These are phyloP conservation scores for Distichodus sexfasciatus DNA, from an alignment of 2,797 vertebrate genomes.

Conservation along the genomic window DNA sequence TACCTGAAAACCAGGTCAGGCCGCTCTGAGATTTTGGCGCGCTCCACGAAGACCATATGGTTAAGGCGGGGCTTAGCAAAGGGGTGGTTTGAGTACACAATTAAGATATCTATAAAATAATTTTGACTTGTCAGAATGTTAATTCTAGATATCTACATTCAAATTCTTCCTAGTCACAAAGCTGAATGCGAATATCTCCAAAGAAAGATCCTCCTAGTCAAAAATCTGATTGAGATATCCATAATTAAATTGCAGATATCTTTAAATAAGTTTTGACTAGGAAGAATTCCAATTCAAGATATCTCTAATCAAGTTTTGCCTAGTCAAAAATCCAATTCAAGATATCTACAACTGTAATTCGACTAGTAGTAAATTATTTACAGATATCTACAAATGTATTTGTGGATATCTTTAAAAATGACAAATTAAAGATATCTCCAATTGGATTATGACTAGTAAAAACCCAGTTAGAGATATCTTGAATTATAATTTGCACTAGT, in stretches of 20 bases:
- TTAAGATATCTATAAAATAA: neutral
- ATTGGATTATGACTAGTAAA: neutral
- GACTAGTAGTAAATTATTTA: neutral
- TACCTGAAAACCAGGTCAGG: neutral
- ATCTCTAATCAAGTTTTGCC: neutral
- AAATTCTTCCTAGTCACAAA: neutral
- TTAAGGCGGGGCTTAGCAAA: neutral
- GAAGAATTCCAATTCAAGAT: too few relatives aligned
- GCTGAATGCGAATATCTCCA: neutral
- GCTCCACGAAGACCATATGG: neutral
- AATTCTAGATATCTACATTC: neutral
- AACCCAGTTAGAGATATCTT: neutral
- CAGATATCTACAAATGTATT: neutral
- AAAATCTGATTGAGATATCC: neutral
- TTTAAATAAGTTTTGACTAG: too few relatives aligned
- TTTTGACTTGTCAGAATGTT: neutral
- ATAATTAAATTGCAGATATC: neutral
- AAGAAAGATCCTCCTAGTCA: neutral
- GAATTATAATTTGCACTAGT: neutral
- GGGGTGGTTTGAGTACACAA: slow-evolving; percentile 2
- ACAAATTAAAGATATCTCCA: neutral
- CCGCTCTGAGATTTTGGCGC: neutral
- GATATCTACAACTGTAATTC: neutral
- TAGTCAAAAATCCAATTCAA: neutral
- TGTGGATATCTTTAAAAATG: neutral